Base-by-base conservation (phyloP, 2,888 invertebrate genomes). In the Ethmia dodecea region DNA sequence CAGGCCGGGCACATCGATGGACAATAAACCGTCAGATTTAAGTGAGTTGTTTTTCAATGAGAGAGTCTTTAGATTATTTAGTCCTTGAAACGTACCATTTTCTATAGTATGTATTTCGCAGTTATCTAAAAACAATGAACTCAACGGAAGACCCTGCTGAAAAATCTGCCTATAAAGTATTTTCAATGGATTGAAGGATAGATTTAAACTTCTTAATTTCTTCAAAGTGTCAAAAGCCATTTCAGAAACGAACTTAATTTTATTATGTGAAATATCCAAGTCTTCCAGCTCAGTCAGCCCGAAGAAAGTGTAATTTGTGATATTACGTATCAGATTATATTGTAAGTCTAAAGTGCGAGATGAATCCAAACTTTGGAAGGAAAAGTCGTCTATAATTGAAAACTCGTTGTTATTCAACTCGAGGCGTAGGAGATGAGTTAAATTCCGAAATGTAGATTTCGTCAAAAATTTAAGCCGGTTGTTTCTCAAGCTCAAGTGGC, bases 341-440 rank as follows among this genome's bases (percentile, higher is more conserved):
- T 93, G 93, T 15, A 97, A 80, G 59, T 94, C 94, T 37, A 97
- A 86, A 53, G 92, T 93, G 49, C 93, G 92, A 18, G 95, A 83
- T 4, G 90, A 89, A 55, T 90, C 90, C 86, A 95, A 89, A 28
- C 91, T 89, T 43, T 90, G 90, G 64, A 96, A 95, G 2, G 95
- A 91, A 47, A 92, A 92, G 51, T 94, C 92, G 55, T 95, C 94
- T 43, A 96, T 93, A 25, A 90, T 88, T 2, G 91, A 89, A 52
- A 96, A 93, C 40, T 90, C 90, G 70, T 96, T 96, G 60, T 93
- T 90, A 42, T 91, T 92, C 32, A 96, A 74, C 63, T 94, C 93
- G 1, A 96, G 83, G 31, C 93, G 88, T 45, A 93, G 92, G 37
- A 95, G 89, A 39, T 91, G 87, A 16, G 91, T 86, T 31, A 96